Conservation (phyloP, 2,888 invertebrate species). For the Metopia argyrocephala region DNA sequence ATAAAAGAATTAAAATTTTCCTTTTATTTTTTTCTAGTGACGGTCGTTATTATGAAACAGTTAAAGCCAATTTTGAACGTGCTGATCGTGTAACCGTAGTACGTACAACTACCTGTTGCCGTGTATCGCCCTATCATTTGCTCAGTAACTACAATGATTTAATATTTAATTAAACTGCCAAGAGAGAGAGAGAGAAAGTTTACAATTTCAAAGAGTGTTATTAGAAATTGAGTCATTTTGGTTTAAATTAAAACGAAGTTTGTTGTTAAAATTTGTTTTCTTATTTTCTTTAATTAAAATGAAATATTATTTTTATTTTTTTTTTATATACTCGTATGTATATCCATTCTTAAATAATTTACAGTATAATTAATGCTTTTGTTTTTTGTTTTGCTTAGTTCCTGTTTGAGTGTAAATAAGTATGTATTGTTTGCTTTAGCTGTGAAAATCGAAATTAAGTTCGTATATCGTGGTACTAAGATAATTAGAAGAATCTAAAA, state of each 20-base stretch:
- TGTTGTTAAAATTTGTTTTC: constrained; percentile 45
- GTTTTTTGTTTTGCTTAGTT: constrained; percentile 55
- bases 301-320: neutral
- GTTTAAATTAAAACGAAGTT: constrained; percentile 65
- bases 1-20: neutral
- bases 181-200: neutral
- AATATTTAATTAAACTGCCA: constrained; percentile 90
- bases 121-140: constrained; percentile 95
- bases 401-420: constrained; percentile 68
- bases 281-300: neutral
- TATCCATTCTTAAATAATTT: constrained; percentile 58
- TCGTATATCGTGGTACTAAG: neutral
- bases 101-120: constrained; percentile 96
- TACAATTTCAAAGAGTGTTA: neutral
- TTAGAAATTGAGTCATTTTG: constrained; percentile 1
- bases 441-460: neutral
- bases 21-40: constrained; percentile 83
- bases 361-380: constrained; percentile 50
- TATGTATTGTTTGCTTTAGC: constrained; percentile 40
- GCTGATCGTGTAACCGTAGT: constrained; percentile 98
- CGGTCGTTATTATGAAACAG: constrained; percentile 99
- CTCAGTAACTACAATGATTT: constrained; percentile 96
- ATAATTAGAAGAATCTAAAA: too few relatives aligned
- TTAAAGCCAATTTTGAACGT: constrained; percentile 99
- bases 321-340: constrained; percentile 42